A percentile compares a stretch with the other conserved stretches of the same genome.
Evolutionary conservation across 2,113 vertebrate genomes (phyloP).

Genomic region (Marmota flaviventris): DNA sequence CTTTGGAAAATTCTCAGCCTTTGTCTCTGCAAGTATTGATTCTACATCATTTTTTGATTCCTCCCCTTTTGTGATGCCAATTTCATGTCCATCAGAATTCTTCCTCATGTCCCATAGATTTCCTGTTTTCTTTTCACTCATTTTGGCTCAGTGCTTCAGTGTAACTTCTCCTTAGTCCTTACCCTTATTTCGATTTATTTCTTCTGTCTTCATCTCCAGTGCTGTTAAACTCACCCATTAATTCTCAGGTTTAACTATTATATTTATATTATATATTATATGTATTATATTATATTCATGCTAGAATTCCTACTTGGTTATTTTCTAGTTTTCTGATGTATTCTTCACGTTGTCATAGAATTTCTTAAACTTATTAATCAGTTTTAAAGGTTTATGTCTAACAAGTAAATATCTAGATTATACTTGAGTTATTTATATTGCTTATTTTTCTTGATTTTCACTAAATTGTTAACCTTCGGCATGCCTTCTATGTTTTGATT

Average conservation of each 20-base stretch:
- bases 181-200: neutral
- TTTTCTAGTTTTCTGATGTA: neutral
- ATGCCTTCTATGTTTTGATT: neutral
- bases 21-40: neutral
- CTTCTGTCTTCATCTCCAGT: neutral
- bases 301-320: neutral
- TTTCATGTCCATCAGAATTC: neutral
- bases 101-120: neutral
- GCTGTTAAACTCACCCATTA: neutral
- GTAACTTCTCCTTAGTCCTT: neutral
- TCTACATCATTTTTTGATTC: neutral
- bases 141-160: neutral
- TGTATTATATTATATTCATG: neutral
- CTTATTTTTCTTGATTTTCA: neutral
- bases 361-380: neutral
- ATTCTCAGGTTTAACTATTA: conserved; percentile 25
- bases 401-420: neutral
- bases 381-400: neutral
- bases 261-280: neutral
- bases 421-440: neutral
- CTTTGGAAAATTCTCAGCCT: conserved; percentile 1
- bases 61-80: neutral
- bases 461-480: neutral
- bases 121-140: neutral
- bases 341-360: neutral